A percentile compares a stretch with the other conserved stretches of the same genome.
Conservation (phyloP, 2,888 invertebrate species). For the Fragum whitleyi region DNA sequence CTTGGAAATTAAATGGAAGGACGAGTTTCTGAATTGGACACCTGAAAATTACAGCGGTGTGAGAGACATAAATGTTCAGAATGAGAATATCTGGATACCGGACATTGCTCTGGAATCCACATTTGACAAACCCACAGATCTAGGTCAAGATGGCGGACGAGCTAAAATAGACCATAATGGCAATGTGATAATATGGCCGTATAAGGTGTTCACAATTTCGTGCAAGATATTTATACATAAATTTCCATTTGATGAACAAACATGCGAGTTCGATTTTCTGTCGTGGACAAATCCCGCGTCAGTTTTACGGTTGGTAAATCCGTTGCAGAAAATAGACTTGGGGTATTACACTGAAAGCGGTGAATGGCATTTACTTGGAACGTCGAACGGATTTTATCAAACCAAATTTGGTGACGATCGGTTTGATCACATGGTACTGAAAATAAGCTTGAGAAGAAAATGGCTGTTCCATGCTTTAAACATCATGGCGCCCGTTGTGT, state of each 20-base stretch:
- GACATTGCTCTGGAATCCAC: slow-evolving; percentile 49
- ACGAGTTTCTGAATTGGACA: slow-evolving; percentile 54
- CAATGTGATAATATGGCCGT: slow-evolving; percentile 57
- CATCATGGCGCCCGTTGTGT: slow-evolving; percentile 45
- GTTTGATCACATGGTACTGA: slow-evolving; percentile 35
- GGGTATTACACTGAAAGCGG: slow-evolving; percentile 39
- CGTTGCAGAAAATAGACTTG: slow-evolving; percentile 12
- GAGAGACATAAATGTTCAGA: slow-evolving; percentile 51
- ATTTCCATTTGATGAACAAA: slow-evolving; percentile 68
- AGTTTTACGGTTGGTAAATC: slow-evolving; percentile 30
- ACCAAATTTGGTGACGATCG: slow-evolving; percentile 21
- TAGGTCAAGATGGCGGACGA: slow-evolving; percentile 54
- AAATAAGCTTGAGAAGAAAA: slow-evolving; percentile 37
- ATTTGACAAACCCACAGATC: slow-evolving; percentile 53
- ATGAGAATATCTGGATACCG: slow-evolving; percentile 59
- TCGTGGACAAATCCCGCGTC: slow-evolving; percentile 55
- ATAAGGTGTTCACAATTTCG: slow-evolving; percentile 43
- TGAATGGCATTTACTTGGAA: slow-evolving; percentile 38
- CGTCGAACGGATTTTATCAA: not conserved
- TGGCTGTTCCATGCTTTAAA: slow-evolving; percentile 49
- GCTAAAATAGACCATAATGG: slow-evolving; percentile 51
- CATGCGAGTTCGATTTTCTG: slow-evolving; percentile 62
- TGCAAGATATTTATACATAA: slow-evolving; percentile 51
- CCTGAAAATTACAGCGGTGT: slow-evolving; percentile 40
- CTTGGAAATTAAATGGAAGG: slow-evolving; percentile 61